Base-by-base conservation (phyloP, 2,113 vertebrate species). In the Myxocyprinus asiaticus region DNA sequence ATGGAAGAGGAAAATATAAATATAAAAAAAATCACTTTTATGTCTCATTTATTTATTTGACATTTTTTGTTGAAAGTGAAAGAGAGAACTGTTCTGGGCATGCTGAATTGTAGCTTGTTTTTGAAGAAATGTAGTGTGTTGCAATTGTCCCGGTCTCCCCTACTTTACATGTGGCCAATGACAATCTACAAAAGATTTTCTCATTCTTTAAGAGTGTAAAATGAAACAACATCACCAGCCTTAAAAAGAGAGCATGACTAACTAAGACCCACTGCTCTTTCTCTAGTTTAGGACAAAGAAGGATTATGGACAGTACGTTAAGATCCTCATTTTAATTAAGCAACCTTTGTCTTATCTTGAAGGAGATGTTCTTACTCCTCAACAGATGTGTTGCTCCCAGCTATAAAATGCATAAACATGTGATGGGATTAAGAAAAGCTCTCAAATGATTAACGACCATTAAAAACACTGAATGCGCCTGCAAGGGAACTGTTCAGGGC, bases 291-390 rank as follows among this genome's bases (percentile, higher is more conserved):
- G 77, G 56, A 84, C 61, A 84, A 73, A 8, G 82, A 51, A 77
- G 77, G 86, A 90, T 91, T 87, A 88, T 15, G 9, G 77, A 79
- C 15, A 51, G 68, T 71, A 79, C 72, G 79, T 85, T 90, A 89
- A 91, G 47, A 80, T 83, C 70, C 78, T 84, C 72, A 3, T 76
- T 85, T 88, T 89, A 90, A 89, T 90, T 87, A 91, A 76, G 66
- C 14, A 78, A 78, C 74, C 70, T 62, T 78, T 43, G 45, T 83
- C 81, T 86, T 77, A 84, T 86, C 82, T 80, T 66, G 81, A 44
- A 43, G 68, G 22, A 1, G 66, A 80, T 76, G 79, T 65, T 78
- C 74, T 67, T 9, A 58, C 51, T 80, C 42, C 70, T 62, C 11
- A 75, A 63, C 58, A 63, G 72, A 75, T 75, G 72, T 75, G 72